A percentile compares a stretch with the other conserved stretches of the same genome.
phyloP scores from a whole-genome alignment of 2,113 vertebrate genomes.

The Motacilla tschutschensis region DNA sequence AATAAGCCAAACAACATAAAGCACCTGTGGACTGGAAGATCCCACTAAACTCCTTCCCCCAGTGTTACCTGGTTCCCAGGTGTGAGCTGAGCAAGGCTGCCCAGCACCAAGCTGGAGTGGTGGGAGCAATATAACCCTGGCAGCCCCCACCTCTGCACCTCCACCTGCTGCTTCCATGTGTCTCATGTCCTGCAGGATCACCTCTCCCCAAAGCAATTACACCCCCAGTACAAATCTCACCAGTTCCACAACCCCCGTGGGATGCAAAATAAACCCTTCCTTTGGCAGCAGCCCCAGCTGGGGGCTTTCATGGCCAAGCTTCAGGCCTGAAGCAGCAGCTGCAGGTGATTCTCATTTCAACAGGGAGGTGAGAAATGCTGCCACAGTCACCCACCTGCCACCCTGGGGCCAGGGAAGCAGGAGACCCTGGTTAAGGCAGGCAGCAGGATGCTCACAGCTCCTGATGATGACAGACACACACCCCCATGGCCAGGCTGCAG shows the following conservation, averaged over 20 bases:
- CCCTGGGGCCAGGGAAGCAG: not conserved
- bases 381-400: not conserved
- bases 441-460: not conserved
- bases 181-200: not conserved
- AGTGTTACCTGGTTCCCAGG: not conserved
- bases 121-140: not conserved
- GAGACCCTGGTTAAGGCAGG: not conserved
- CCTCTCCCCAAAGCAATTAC: not conserved
- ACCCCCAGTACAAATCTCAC: not conserved
- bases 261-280: not conserved
- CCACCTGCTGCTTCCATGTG: not conserved
- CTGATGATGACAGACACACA: not conserved
- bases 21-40: not conserved
- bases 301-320: not conserved
- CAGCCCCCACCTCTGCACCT: not conserved
- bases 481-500: not conserved
- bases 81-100: rapidly evolving
- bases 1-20: not conserved
- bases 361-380: not conserved
- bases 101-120: rapidly evolving
- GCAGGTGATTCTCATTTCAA: not conserved
- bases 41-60: not conserved
- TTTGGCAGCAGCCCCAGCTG: not conserved
- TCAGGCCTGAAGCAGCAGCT: not conserved
- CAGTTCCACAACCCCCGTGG: not conserved